These are phyloP conservation scores for Drusus annulatus DNA, from an alignment of 1,140 invertebrate species.

Conservation along the genomic window DNA sequence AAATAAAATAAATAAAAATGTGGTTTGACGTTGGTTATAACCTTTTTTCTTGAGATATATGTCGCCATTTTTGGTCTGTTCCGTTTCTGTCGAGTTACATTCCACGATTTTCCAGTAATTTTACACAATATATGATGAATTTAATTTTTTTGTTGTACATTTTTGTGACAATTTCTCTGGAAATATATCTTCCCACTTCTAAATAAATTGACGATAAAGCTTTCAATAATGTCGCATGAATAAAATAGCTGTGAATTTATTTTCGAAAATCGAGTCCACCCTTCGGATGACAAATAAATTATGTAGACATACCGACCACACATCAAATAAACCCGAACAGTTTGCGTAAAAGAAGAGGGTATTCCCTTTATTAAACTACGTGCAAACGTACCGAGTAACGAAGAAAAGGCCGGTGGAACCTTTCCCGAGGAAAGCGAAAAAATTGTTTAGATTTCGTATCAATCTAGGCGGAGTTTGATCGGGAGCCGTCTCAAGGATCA, in stretches of 20 bases:
- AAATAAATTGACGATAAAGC: too few species aligned
- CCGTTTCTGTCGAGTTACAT: too few species aligned
- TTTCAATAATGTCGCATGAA: neutral
- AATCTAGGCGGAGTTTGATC: conserved; percentile 1
- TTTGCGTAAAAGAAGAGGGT: neutral
- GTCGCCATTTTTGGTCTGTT: too few species aligned
- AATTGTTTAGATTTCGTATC: conserved; percentile 16
- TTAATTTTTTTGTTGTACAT: too few species aligned
- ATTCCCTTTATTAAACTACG: conserved; percentile 17
- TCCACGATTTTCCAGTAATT: too few species aligned
- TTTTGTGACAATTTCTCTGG: too few species aligned
- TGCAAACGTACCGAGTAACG: conserved; percentile 13
- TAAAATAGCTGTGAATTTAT: conserved; percentile 1
- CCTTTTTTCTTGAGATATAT: too few species aligned
- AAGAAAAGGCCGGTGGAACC: neutral
- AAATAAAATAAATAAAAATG: too few species aligned
- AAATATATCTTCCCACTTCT: too few species aligned
- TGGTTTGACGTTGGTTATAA: too few species aligned
- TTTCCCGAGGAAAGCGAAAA: neutral
- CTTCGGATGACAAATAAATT: conserved; percentile 21
- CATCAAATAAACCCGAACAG: conserved; percentile 6
- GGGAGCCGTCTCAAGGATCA: neutral
- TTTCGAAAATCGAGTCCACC: conserved; percentile 15
- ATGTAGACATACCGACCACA: conserved; percentile 23
- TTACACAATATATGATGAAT: too few species aligned